These are phyloP conservation scores for Epizoanthus fatuus DNA, from an alignment of 92 coral and sea anemone genomes.

Conservation along the genomic window DNA sequence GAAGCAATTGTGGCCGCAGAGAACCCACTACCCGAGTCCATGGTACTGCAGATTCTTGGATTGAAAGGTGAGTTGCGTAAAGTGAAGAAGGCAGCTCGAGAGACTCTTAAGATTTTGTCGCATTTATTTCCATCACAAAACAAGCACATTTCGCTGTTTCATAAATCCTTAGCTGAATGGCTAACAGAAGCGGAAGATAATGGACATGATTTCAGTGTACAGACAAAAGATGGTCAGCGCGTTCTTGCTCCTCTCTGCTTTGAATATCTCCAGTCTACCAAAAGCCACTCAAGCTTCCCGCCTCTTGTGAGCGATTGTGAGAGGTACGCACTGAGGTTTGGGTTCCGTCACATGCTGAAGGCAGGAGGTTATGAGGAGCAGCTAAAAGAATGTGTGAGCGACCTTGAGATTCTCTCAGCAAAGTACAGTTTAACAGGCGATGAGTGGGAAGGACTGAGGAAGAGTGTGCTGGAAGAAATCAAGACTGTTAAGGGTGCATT, in stretches of 20 bases:
- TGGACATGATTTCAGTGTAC: not conserved
- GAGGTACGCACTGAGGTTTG: too few species aligned
- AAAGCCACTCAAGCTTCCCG: too few species aligned
- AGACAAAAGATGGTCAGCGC: too few species aligned
- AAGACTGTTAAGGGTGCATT: not conserved
- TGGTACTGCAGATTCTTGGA: slow-evolving; percentile 19
- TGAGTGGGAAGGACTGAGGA: slow-evolving; percentile 11
- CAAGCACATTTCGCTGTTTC: slow-evolving; percentile 13
- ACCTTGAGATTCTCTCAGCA: slow-evolving; percentile 27
- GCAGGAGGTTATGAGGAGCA: too few species aligned
- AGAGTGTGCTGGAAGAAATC: not conserved
- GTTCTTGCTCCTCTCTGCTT: too few species aligned
- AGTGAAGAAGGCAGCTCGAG: not conserved
- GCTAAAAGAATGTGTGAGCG: not conserved
- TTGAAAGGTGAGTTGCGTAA: slow-evolving; percentile 17
- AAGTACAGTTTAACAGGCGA: not conserved
- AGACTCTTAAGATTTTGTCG: slow-evolving; percentile 9
- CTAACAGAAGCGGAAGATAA: slow-evolving; percentile 14
- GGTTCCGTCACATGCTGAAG: too few species aligned
- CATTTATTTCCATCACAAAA: slow-evolving; percentile 1
- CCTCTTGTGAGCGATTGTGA: too few species aligned
- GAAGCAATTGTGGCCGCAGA: slow-evolving; percentile 32
- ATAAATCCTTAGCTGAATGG: slow-evolving; percentile 34
- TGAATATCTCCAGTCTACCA: too few species aligned
- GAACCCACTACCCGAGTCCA: slow-evolving; percentile 17